These are phyloP conservation scores for Melanotaenia duboulayi DNA, from an alignment of 2,113 vertebrate genomes.

Conservation along the genomic window DNA sequence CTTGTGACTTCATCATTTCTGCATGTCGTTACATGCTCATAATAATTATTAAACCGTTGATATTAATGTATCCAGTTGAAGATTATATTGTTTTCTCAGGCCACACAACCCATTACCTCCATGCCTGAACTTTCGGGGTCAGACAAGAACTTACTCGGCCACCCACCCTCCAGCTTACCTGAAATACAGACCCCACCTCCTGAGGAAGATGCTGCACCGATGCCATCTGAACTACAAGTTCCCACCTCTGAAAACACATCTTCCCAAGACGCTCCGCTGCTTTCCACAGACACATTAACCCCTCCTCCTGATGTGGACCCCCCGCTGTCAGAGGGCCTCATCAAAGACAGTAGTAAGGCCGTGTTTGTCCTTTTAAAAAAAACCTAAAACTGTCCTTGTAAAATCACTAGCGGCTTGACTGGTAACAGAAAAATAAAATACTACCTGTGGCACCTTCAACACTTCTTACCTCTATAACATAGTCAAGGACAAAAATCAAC, in stretches of 20 bases:
- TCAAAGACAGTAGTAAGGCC: slow-evolving; percentile 65
- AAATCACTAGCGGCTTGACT: too few relatives aligned
- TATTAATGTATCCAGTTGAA: not conserved
- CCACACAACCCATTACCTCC: slow-evolving; percentile 24
- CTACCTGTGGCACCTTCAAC: too few relatives aligned
- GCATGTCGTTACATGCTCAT: not conserved
- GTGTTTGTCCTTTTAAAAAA: too few relatives aligned
- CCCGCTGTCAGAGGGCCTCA: slow-evolving; percentile 36
- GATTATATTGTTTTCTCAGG: slow-evolving; percentile 43
- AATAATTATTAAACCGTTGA: not conserved
- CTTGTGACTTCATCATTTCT: not conserved
- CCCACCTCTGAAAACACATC: slow-evolving; percentile 53
- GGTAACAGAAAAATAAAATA: too few relatives aligned
- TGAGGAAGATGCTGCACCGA: slow-evolving; percentile 66
- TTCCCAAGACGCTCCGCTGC: slow-evolving; percentile 64
- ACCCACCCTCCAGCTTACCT: slow-evolving; percentile 44
- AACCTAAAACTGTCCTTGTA: too few relatives aligned
- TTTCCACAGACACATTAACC: slow-evolving; percentile 80
- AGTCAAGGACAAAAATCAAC: too few relatives aligned
- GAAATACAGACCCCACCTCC: slow-evolving; percentile 81
- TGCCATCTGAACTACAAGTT: slow-evolving; percentile 54
- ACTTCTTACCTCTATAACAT: too few relatives aligned
- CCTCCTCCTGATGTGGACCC: slow-evolving; percentile 80
- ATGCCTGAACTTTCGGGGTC: slow-evolving; percentile 26
- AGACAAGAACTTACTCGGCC: slow-evolving; percentile 36